Conservation (phyloP, 2,797 vertebrate genomes). For the Rhabdophis nuchalis region DNA sequence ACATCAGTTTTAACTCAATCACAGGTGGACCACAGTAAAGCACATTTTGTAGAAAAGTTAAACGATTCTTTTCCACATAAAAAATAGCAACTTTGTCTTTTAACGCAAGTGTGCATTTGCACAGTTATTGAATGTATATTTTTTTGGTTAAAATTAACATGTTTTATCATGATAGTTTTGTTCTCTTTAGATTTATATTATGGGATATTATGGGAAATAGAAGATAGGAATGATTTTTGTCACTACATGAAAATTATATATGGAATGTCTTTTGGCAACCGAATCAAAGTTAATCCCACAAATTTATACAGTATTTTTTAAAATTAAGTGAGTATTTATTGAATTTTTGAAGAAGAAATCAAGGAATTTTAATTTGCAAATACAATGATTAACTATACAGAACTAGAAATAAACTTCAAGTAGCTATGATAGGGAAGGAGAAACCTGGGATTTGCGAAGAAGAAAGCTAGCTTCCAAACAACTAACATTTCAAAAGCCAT, state of each 20-base stretch:
- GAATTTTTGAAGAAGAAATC: neutral
- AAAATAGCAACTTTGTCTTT: neutral
- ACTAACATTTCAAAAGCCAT: neutral
- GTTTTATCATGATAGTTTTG: neutral
- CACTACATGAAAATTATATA: fast-evolving
- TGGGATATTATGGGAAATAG: neutral
- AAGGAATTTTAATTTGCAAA: fast-evolving
- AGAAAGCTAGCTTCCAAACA: neutral
- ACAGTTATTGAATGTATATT: neutral
- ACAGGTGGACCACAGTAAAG: conserved; percentile 17
- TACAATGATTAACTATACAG: neutral
- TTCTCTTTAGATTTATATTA: neutral
- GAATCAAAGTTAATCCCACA: neutral
- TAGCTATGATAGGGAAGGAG: neutral
- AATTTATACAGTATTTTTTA: neutral
- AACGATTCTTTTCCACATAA: neutral
- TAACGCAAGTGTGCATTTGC: fast-evolving
- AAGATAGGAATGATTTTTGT: neutral
- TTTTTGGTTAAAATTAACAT: conserved; percentile 1
- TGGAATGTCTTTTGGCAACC: fast-evolving
- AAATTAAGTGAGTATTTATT: fast-evolving
- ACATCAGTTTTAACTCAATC: conserved; percentile 13
- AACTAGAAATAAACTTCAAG: neutral
- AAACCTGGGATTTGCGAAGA: neutral
- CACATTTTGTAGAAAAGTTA: neutral